Evolutionary conservation across 2,888 invertebrate species (phyloP).

Genomic region (Ophion costatus): DNA sequence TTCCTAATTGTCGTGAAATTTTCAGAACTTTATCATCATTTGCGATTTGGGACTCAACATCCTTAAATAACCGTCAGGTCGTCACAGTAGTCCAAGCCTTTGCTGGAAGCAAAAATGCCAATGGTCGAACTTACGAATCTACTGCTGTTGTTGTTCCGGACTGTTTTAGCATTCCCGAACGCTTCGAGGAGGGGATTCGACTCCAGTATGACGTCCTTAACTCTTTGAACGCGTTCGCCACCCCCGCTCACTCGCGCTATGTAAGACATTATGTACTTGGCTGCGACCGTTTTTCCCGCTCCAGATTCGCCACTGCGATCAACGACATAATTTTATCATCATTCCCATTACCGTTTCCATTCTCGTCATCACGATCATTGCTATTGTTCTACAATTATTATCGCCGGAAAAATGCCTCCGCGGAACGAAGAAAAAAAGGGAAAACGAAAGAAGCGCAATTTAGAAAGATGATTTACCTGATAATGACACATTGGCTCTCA

Average conservation of each 20-base stretch:
- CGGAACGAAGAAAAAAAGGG: conserved; percentile 14
- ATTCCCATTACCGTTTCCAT: no score
- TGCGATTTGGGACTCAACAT: no score
- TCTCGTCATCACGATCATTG: no score
- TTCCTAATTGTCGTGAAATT: no score
- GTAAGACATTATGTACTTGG: conserved; percentile 89
- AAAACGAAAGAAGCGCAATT: conserved; percentile 26
- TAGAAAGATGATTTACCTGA: conserved; percentile 84
- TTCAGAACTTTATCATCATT: no score
- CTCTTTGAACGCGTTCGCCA: conserved; percentile 86
- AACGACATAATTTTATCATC: no score
- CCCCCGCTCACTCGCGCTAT: conserved; percentile 88
- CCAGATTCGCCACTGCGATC: conserved; percentile 87
- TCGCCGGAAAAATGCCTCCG: no score
- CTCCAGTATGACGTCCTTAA: conserved; percentile 88
- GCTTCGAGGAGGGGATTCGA: conserved; percentile 89
- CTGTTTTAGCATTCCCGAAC: conserved; percentile 89
- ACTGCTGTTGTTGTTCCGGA: conserved; percentile 88
- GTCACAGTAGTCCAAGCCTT: no score
- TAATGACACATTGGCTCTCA: conserved; percentile 89
- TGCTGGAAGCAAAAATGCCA: neutral
- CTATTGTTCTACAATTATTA: no score
- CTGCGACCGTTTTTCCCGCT: conserved; percentile 88
- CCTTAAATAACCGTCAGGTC: no score
- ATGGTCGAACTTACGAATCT: conserved; percentile 85